Conservation (phyloP, 2,888 invertebrate genomes). For the Tuberolachnus salignus region DNA sequence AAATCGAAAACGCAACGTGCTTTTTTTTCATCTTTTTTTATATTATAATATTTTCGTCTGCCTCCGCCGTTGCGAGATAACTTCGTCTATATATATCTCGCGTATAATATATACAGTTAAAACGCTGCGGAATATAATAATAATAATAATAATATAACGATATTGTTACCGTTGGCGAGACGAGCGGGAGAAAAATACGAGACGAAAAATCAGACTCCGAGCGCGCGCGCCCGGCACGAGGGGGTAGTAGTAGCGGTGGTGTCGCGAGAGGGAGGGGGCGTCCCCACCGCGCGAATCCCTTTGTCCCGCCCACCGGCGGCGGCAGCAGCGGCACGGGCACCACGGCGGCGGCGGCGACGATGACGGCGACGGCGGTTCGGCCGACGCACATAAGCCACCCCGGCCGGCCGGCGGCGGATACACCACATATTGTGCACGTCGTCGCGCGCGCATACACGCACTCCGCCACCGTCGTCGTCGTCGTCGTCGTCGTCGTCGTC, state of each 20-base stretch:
- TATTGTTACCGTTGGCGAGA: background rate
- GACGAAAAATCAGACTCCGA: slow-evolving; percentile 38
- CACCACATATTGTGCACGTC: slow-evolving; percentile 55
- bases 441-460: slow-evolving; percentile 50
- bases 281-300: slow-evolving; percentile 55
- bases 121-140: no score
- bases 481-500: background rate
- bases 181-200: background rate
- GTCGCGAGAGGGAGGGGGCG: background rate
- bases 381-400: slow-evolving; percentile 51
- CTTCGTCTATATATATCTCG: background rate
- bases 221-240: background rate
- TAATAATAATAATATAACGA: background rate
- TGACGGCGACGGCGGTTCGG: background rate
- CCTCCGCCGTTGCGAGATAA: no score
- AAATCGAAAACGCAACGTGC: no score
- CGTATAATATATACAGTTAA: no score
- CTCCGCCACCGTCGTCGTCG: background rate
- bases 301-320: slow-evolving; percentile 48
- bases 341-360: background rate
- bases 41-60: no score
- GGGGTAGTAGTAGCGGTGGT: background rate
- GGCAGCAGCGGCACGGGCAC: slow-evolving; percentile 22
- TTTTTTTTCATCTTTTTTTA: no score
- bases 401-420: slow-evolving; percentile 47